Base-by-base conservation (phyloP, 2,113 vertebrate species). In the Oceanodroma tethys region DNA sequence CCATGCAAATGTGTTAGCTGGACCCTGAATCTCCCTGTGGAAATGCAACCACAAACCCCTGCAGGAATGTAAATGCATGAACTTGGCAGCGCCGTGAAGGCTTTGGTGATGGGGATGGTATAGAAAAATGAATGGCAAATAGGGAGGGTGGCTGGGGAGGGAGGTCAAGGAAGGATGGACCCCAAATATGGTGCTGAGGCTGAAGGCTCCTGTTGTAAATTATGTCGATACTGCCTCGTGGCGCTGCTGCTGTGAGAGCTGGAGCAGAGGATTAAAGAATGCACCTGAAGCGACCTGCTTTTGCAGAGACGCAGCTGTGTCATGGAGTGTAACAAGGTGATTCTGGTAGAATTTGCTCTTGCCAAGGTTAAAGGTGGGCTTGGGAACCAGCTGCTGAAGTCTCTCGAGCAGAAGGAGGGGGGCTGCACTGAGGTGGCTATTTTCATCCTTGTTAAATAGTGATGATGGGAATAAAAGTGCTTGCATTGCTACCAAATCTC, bases 401-500 rank as follows among this genome's bases (percentile, higher is more conserved):
- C 27, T 19, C 30, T 53, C 34, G 34, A 34, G 63, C 4, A 1
- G 60, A 63, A 34, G 27, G 18, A n/a, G 48, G 36, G 40, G 38
- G 34, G 21, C 25, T 81, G 52, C 27, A 21, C 32, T 2, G 25
- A 40, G 13, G 27, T n/a, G 32, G 72, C 62, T 94, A 55, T 91
- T 94, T 95, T 93, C 38, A 63, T 67, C 67, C 52, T 66, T 86
- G 73, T 40, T 80, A 86, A 71, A 75, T 72, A 94, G 68, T 27
- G 47, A 62, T 43, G 63, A 62, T 75, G 43, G 56, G 45, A 63
- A 83, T 66, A 40, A 75, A 65, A 73, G 38, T 4, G 13, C 27
- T 25, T 63, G 40, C 56, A 43, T 65, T 58, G 60, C 81, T 88
- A 66, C 67, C 50, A 71, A 89, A 95, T 94, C 84, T 84, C 71